Evolutionary conservation across 2,888 invertebrate species (phyloP), one percentile per base, ranked within the genome.

Genomic region (Lithophane leautieri): DNA sequence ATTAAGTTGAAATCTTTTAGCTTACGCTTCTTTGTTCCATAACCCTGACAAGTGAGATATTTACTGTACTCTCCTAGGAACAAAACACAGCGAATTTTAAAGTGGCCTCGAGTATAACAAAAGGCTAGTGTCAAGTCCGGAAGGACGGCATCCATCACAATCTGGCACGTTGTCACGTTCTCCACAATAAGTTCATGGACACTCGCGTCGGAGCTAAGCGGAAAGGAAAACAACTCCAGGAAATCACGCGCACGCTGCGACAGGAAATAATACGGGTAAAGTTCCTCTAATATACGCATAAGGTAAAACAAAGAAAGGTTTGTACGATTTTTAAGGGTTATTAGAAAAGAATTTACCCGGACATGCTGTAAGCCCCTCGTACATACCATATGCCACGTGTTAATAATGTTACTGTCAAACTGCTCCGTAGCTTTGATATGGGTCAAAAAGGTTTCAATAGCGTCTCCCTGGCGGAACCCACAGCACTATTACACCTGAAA

Each of bases 321-420:
- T 83, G 80, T 87, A 84, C 85, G 87, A 90, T 90, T 91, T 93
- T 92, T 91, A 92, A 92, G 89, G 92, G 92, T 91, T 90, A 92
- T 91, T 91, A 91, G 88, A 88, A 88, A 82, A 85, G 89, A 89
- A 90, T 89, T 90, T 91, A 89, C 86, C 88, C 86, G 76, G 84
- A 89, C 87, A 89, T 86, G 85, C 85, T 89, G 89, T 89, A 89
- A 81, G 78, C 82, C 89, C 85, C 85, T 85, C 82, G 85, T 84
- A 83, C 85, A 77, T 85, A 88, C 90, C 90, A 85, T 87, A 90
- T 91, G 90, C 92, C 93, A 91, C 89, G 93, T 94, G 94, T 92
- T 94, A 94, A 94, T 94, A 94, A 94, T 94, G 94, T 92, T 93
- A 92, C 93, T 93, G 94, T 94, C 94, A 94, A 93, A 93, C 89